These are phyloP conservation scores for Apodemus agrarius DNA, from an alignment of 2,797 vertebrate species.

Conservation along the genomic window DNA sequence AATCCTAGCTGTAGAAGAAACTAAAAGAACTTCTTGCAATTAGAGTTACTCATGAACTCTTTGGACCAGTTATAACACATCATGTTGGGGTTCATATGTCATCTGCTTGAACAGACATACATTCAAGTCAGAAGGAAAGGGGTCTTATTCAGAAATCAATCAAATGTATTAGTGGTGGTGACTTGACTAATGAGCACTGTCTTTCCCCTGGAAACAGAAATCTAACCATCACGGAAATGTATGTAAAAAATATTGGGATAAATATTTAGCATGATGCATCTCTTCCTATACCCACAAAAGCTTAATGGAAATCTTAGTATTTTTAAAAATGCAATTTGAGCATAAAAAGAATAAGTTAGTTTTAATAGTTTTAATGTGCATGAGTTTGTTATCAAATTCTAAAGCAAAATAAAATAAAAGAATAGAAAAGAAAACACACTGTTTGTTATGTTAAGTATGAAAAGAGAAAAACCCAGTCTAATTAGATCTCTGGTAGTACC, in stretches of 20 bases:
- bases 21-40: neutral
- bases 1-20: neutral
- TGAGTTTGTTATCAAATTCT: neutral
- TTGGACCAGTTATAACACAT: neutral
- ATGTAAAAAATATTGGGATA: neutral
- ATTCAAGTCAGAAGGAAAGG: neutral
- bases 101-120: neutral
- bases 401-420: slow-evolving; percentile 25
- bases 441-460: neutral
- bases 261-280: neutral
- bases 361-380: neutral
- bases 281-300: neutral
- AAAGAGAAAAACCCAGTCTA: neutral
- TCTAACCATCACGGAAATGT: neutral
- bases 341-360: slow-evolving; percentile 9
- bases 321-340: neutral
- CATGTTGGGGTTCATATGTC: neutral
- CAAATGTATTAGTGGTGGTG: neutral
- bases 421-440: too few species aligned
- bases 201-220: neutral
- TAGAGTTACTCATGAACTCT: neutral
- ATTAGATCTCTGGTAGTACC: neutral
- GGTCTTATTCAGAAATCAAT: neutral
- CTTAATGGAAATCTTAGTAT: neutral
- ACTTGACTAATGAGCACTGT: neutral